phyloP scores from a whole-genome alignment of 2,888 invertebrate species.

The Falcaria lacertinaria region DNA sequence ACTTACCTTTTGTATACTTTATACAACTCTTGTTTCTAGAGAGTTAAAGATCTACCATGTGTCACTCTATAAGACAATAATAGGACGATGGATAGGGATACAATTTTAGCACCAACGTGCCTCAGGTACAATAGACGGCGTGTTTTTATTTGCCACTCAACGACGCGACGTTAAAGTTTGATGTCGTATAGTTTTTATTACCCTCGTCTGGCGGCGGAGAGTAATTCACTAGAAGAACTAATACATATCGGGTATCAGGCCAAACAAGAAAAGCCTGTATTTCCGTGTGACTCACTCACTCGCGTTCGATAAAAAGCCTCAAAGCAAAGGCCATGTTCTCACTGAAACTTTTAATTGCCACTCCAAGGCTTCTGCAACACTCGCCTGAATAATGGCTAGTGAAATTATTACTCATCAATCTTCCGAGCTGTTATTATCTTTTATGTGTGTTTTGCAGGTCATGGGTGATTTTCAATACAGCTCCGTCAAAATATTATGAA shows the following conservation, averaged over 20 bases:
- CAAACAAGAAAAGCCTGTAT: conserved; percentile 3
- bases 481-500: conserved; percentile 8
- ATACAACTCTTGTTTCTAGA: no score
- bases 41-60: no score
- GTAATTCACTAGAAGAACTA: neutral
- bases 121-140: neutral
- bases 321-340: conserved; percentile 7
- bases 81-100: neutral
- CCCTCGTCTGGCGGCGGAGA: neutral
- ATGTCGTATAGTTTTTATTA: neutral
- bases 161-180: neutral
- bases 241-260: neutral
- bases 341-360: conserved; percentile 31
- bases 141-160: neutral
- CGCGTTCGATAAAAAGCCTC: conserved; percentile 8
- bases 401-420: conserved; percentile 33
- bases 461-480: conserved; percentile 16
- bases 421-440: conserved; percentile 17
- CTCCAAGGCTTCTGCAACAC: conserved; percentile 14
- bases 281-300: neutral
- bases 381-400: conserved; percentile 21
- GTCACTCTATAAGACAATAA: no score
- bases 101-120: neutral
- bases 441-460: conserved; percentile 21
- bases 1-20: no score